Percentiles rank a stretch among this genome's conserved stretches.
These are phyloP conservation scores for Beris morrisii DNA, from an alignment of 2,888 invertebrate genomes.

Conservation along the genomic window DNA sequence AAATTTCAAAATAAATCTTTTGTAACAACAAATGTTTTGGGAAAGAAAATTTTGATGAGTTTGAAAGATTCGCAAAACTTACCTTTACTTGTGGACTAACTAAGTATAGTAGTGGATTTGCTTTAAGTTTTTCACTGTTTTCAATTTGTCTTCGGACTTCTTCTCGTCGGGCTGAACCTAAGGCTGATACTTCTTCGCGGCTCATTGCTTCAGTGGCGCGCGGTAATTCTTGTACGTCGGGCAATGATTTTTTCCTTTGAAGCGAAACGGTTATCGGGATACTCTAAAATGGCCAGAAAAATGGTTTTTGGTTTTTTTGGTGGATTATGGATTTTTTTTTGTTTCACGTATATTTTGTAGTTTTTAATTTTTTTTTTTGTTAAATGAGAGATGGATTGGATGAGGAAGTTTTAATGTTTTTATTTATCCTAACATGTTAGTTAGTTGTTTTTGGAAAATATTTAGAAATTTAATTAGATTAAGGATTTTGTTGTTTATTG, in stretches of 20 bases:
- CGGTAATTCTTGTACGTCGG: constrained; percentile 87
- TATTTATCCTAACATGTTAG: too few relatives aligned
- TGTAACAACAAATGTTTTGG: background rate
- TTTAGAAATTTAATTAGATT: too few relatives aligned
- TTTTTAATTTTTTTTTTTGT: constrained; percentile 18
- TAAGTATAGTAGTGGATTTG: constrained; percentile 93
- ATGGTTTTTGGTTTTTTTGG: constrained; percentile 13
- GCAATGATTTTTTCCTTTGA: constrained; percentile 94
- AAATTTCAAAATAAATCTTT: background rate
- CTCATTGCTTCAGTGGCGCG: constrained; percentile 83
- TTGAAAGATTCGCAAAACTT: constrained; percentile 48
- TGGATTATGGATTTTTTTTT: constrained; percentile 18
- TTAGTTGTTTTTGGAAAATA: too few relatives aligned
- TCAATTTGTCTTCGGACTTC: constrained; percentile 90
- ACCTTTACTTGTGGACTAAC: constrained; percentile 98
- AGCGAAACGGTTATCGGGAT: constrained; percentile 76
- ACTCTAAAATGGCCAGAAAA: constrained; percentile 61
- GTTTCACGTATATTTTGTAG: background rate
- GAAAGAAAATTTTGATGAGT: background rate
- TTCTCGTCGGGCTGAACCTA: constrained; percentile 92
- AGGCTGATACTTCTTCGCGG: constrained; percentile 90
- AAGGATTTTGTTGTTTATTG: too few relatives aligned
- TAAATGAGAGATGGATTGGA: background rate
- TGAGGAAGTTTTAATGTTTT: too few relatives aligned
- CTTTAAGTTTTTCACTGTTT: constrained; percentile 87